phyloP scores from a whole-genome alignment of 2,797 vertebrate species.

The Lagorchestes hirsutus region DNA sequence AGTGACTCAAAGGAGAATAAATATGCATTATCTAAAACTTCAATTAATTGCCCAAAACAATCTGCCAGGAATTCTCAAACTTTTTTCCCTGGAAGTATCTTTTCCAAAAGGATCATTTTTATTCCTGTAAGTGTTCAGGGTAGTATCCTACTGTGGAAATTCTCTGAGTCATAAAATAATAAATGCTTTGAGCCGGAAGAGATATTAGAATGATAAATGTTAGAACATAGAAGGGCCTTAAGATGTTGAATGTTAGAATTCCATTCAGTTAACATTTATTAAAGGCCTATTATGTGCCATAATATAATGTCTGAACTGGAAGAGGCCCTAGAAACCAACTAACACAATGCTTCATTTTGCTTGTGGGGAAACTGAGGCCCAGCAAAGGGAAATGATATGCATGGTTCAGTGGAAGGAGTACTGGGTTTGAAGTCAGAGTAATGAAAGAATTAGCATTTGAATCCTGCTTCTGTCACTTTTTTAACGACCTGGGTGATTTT shows the following conservation, averaged over 20 bases:
- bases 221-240: neutral
- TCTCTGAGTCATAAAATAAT: neutral
- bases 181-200: neutral
- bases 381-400: neutral
- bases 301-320: conserved; percentile 26
- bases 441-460: neutral
- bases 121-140: neutral
- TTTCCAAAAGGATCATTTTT: neutral
- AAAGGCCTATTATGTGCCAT: conserved; percentile 26
- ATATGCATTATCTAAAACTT: neutral
- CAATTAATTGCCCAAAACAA: neutral
- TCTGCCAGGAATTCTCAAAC: neutral
- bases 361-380: conserved; percentile 10
- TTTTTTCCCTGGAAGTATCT: neutral
- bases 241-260: neutral
- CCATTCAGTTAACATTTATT: neutral
- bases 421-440: neutral
- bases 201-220: neutral
- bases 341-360: neutral
- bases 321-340: neutral
- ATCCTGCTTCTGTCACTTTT: neutral
- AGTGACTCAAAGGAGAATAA: neutral
- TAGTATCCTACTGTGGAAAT: neutral
- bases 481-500: neutral
- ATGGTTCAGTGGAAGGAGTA: neutral